phyloP scores from a whole-genome alignment of 1,140 invertebrate species.

The Camponotus pennsylvanicus region DNA sequence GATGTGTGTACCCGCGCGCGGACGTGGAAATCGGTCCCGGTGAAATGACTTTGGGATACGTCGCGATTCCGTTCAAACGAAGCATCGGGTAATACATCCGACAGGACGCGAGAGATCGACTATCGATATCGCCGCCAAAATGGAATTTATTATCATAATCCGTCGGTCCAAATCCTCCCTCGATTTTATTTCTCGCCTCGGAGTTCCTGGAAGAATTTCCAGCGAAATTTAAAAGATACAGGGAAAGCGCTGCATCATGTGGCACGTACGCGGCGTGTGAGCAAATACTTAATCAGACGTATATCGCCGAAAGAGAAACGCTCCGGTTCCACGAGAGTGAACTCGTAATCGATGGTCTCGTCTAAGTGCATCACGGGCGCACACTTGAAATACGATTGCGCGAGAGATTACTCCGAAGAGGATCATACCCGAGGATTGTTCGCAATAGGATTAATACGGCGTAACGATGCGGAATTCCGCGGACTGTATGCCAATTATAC shows the following conservation, averaged over 20 bases:
- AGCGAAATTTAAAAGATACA: not conserved
- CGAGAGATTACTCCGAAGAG: constrained; percentile 12
- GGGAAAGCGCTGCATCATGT: not conserved
- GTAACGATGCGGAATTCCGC: constrained; percentile 41
- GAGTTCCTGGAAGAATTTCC: not conserved
- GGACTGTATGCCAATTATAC: constrained; percentile 49
- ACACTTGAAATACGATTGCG: constrained; percentile 38
- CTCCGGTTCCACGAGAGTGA: not conserved
- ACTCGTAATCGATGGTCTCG: constrained; percentile 21
- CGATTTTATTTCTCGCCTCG: constrained; percentile 21
- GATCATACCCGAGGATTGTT: constrained; percentile 50
- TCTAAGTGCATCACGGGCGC: constrained; percentile 21
- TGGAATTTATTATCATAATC: constrained; percentile 46
- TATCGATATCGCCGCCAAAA: not conserved
- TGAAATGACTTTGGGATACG: constrained; percentile 39
- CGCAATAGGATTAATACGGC: constrained; percentile 56
- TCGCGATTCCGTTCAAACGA: constrained; percentile 24
- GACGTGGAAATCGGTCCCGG: constrained; percentile 42
- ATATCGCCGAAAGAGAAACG: constrained; percentile 20
- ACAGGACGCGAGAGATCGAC: not conserved
- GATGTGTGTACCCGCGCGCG: constrained; percentile 25
- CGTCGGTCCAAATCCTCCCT: not conserved
- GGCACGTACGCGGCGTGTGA: not conserved
- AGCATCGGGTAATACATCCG: not conserved
- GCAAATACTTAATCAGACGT: constrained; percentile 7